Conservation (phyloP, 2,797 vertebrate species). For the Halcyon leucocephala region DNA sequence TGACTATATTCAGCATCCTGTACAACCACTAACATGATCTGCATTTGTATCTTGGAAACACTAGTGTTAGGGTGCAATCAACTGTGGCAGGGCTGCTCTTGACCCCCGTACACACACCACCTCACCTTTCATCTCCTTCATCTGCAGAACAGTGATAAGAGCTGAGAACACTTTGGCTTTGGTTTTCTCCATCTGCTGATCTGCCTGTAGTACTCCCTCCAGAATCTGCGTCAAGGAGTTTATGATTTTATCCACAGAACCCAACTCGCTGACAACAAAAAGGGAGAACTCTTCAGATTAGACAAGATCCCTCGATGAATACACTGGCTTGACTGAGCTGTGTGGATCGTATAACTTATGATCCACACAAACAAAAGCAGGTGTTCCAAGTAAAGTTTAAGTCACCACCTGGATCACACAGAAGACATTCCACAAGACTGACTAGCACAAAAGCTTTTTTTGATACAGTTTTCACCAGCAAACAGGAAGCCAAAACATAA, state of each 20-base stretch:
- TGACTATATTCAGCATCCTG: neutral
- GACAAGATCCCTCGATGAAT: conserved; percentile 5
- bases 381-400: neutral
- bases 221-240: conserved; percentile 91
- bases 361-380: neutral
- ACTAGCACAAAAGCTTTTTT: neutral
- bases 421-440: neutral
- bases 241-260: conserved; percentile 88
- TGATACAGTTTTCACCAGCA: neutral
- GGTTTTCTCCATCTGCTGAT: conserved; percentile 93
- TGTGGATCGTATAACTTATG: neutral
- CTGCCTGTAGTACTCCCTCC: conserved; percentile 91
- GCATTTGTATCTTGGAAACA: neutral
- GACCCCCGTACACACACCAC: neutral
- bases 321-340: neutral
- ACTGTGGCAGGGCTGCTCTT: neutral
- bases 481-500: neutral
- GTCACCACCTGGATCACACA: neutral
- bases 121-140: conserved; percentile 92
- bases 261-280: conserved; percentile 84
- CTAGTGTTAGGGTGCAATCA: neutral
- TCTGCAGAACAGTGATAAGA: conserved; percentile 92
- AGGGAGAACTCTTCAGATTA: conserved; percentile 58
- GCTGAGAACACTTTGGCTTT: conserved; percentile 96
- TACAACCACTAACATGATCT: neutral